Conservation (phyloP, 2,797 vertebrate species). For the Chelon labrosus region DNA sequence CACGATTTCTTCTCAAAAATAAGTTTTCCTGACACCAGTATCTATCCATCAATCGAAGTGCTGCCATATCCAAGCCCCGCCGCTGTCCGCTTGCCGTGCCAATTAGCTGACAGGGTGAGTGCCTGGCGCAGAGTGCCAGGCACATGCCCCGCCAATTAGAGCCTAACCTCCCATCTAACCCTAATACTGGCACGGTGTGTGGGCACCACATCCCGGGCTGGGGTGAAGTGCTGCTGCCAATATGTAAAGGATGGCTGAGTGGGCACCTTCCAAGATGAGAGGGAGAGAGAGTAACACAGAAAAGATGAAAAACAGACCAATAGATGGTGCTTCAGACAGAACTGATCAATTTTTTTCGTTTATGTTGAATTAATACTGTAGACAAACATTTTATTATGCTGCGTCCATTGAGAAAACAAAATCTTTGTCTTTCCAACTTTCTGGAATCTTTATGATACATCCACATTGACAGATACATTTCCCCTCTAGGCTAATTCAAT, state of each 20-base stretch:
- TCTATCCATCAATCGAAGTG: slow-evolving; percentile 80
- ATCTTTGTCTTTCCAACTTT: not conserved
- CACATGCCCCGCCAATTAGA: slow-evolving; percentile 84
- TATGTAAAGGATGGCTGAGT: slow-evolving; percentile 57
- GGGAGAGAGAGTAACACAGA: not conserved
- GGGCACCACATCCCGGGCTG: slow-evolving; percentile 63
- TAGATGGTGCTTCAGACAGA: slow-evolving; percentile 12
- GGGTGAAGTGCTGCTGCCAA: slow-evolving; percentile 36
- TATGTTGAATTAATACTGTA: slow-evolving; percentile 6
- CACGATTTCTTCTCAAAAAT: slow-evolving; percentile 76
- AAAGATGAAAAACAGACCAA: not conserved
- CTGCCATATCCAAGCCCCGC: slow-evolving; percentile 42
- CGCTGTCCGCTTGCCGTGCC: slow-evolving; percentile 73
- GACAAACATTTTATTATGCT: slow-evolving; percentile 16
- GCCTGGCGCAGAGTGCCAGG: slow-evolving; percentile 71
- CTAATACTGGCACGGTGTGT: slow-evolving; percentile 68
- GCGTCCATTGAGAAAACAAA: slow-evolving; percentile 4
- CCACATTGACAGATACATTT: not conserved
- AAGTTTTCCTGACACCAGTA: slow-evolving; percentile 77
- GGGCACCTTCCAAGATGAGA: slow-evolving; percentile 45
- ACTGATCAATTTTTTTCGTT: slow-evolving; percentile 10
- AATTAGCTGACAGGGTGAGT: slow-evolving; percentile 84
- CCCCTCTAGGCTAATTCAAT: slow-evolving; percentile 11
- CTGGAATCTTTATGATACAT: not conserved
- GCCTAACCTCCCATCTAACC: slow-evolving; percentile 65